Base-by-base conservation (phyloP, 2,888 invertebrate species). In the Saturnia japonica region DNA sequence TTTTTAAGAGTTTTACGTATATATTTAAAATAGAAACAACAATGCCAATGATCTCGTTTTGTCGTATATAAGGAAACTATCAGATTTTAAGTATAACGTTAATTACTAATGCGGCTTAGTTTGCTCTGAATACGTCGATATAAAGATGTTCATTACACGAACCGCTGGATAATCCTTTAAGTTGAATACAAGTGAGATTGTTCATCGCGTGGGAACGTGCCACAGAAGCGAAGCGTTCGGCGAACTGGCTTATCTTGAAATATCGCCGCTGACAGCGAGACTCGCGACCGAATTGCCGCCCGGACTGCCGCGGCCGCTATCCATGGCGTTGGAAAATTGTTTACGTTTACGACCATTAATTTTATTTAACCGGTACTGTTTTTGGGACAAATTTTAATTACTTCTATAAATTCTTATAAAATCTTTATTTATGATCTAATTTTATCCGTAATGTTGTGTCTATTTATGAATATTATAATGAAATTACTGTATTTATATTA, bases 191-290 rank as follows among this genome's bases (percentile, higher is more conserved):
- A 64, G 64, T 40, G 34, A 64, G 64, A 40, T 64, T 34, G 64
- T 40, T 77, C 75, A 78, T 73, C 78, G 85, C 88, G 90, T 90
- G 90, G 89, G 89, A 90, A 90, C 85, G 80, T 28, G 16, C n/a
- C 34, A 34, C 62, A 69, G 62, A 69, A 64, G 28, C 54, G 70
- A 70, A 70, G 60, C 75, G 74, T 77, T 75, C 82, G 79, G 74
- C 82, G 82, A 80, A 82, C 82, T 84, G 78, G 85, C 89, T 91
- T 91, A 91, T 91, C 91, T 89, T 87, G 91, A 89, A 87, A 89
- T 88, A 90, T 90, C 88, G 85, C 81, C 81, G 89, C 85, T 84
- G 90, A 90, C 88, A 85, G 82, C 83, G 79, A 84, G 77, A 82
- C 80, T 81, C 82, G 82, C 82, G 81, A 78, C 82, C 80, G 80